These are phyloP conservation scores for Corythaixoides concolor DNA, from an alignment of 2,113 vertebrate genomes.

Conservation along the genomic window DNA sequence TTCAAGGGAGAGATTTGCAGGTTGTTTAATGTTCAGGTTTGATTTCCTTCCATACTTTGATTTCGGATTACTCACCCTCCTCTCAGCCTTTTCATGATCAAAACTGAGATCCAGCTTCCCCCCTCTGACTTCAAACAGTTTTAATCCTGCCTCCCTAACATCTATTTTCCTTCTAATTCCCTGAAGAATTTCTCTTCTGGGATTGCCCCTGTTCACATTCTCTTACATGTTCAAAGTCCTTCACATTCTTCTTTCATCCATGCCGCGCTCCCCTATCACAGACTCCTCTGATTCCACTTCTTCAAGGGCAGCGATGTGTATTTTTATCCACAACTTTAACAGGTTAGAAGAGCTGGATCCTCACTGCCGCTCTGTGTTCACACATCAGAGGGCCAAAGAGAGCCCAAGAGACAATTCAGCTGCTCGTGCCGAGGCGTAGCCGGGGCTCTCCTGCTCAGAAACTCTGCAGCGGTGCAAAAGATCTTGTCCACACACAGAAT, in stretches of 20 bases:
- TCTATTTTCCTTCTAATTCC: conserved; percentile 59
- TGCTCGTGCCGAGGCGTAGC: rapidly evolving
- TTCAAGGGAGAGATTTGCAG: conserved; percentile 24
- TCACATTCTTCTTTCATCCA: conserved; percentile 44
- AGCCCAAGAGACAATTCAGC: neutral
- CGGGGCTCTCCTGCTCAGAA: neutral
- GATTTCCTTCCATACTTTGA: conserved; percentile 47
- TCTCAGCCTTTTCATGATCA: conserved; percentile 52
- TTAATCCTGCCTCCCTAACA: conserved; percentile 55
- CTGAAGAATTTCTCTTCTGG: conserved; percentile 38
- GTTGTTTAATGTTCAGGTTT: conserved; percentile 48
- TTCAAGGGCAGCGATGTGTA: conserved; percentile 32
- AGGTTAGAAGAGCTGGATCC: conserved; percentile 7
- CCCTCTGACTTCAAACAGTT: conserved; percentile 46
- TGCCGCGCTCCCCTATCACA: neutral
- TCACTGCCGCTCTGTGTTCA: neutral
- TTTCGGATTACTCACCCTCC: conserved; percentile 50
- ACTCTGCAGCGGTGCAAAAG: neutral
- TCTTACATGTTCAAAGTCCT: conserved; percentile 63
- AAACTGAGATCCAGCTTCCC: conserved; percentile 45
- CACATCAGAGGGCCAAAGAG: neutral
- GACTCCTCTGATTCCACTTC: conserved; percentile 35
- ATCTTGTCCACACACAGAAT: neutral
- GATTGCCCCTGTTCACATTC: conserved; percentile 38
- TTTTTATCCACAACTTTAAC: conserved; percentile 10